Base-by-base conservation (phyloP, 2,113 vertebrate species). In the Callocephalon fimbriatum region DNA sequence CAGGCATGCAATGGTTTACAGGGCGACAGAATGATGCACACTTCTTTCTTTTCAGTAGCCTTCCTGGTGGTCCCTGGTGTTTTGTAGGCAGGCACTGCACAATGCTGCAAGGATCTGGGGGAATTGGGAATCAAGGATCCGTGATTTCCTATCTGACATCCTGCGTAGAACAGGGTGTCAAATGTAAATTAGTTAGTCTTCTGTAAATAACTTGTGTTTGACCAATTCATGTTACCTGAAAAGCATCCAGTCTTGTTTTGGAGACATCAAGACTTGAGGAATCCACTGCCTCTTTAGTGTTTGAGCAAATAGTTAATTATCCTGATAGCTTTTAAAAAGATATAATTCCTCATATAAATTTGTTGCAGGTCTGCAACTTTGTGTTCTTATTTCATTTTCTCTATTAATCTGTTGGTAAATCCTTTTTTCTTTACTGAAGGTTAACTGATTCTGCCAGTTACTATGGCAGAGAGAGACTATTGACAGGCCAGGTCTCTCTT, bases 1-100 rank as follows among this genome's bases (percentile, higher is more conserved):
- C 42, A 38, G 32, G 6, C 3, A 6, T 58, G 51, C 42, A 0
- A 0, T 47, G 42, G 20, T 45, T 85, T 61, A 8, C 20, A 21
- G 45, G 31, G 45, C 5, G 15, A 56, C 66, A 72, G 56, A 44
- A 48, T 37, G 42, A 35, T 50, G 35, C 15, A 44, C 1, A 1
- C 42, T 63, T 63, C 38, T 45, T 76, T 87, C 47, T 29, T 68
- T 59, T 73, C 27, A 3, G n/a, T 15, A 45, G 44, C 53, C 37
- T 73, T 53, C 37, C 59, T 14, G 3, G 32, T 35, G 63, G 42
- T 63, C 11, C 19, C 38, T 50, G 12, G 14, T 76, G 74, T 42
- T 84, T 44, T 58, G 26, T 48, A n/a, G 61, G 37, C 35, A 74
- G 27, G 35, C 5, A 6, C 16, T 20, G 26, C 42, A 45, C n/a